These are phyloP conservation scores for Hippasteria phrygiana DNA, from an alignment of 53 echinoderm and acorn worm genomes.

Conservation along the genomic window DNA sequence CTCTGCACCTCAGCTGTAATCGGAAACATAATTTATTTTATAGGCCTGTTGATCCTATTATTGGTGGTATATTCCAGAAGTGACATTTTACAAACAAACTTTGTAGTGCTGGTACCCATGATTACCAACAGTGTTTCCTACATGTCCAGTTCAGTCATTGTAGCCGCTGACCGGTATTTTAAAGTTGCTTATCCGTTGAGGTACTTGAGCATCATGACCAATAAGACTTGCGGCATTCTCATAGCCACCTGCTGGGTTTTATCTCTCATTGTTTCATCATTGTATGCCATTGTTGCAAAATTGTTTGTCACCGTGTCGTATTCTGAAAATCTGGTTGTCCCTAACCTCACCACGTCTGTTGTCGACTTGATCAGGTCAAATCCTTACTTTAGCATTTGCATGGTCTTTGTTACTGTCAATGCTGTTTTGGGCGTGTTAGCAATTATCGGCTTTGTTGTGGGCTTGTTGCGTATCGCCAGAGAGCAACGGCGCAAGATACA, in stretches of 20 bases:
- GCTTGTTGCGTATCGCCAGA: slow-evolving; percentile 12
- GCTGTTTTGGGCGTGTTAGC: neutral
- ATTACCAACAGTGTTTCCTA: neutral
- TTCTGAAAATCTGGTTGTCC: neutral
- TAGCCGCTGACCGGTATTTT: neutral
- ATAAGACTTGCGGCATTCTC: neutral
- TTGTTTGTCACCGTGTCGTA: no score
- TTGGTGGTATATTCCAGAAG: neutral
- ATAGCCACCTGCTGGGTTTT: neutral
- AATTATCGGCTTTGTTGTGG: neutral
- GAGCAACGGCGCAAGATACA: neutral
- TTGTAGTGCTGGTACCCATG: no score
- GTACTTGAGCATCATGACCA: neutral
- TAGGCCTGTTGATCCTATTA: neutral
- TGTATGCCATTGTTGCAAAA: no score
- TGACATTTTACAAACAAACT: no score
- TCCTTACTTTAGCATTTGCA: neutral
- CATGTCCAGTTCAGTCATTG: neutral
- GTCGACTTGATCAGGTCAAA: neutral
- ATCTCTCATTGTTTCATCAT: neutral
- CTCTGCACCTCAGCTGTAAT: neutral
- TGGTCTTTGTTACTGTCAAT: neutral
- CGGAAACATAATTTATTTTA: neutral
- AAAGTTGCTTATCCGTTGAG: slow-evolving; percentile 27
- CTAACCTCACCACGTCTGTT: no score